Evolutionary conservation across 2,113 vertebrate species (phyloP).

Genomic region (Gulo gulo): DNA sequence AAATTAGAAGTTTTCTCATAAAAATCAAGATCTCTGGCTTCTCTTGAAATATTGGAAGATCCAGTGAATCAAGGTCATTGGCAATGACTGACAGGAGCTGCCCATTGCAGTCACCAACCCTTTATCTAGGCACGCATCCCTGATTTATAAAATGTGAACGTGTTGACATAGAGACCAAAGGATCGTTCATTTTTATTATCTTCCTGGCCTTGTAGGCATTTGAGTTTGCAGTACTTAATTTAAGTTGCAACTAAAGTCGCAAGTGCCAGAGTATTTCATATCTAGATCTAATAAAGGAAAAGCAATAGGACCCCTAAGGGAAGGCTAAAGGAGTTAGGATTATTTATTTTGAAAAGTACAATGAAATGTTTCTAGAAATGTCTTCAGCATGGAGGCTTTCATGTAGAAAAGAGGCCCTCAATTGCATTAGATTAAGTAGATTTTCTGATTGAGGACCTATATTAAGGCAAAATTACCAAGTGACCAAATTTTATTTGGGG

Average conservation of each 20-base stretch:
- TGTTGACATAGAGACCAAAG: background rate
- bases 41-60: background rate
- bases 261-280: background rate
- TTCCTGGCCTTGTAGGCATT: background rate
- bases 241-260: background rate
- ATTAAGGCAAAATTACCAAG: background rate
- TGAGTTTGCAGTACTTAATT: background rate
- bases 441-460: background rate
- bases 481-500: background rate
- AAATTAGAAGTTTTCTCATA: background rate
- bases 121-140: background rate
- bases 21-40: background rate
- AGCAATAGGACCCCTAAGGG: background rate
- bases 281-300: background rate
- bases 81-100: background rate
- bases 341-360: background rate
- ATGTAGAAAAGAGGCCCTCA: background rate
- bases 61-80: background rate
- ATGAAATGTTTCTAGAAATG: background rate
- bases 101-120: rapidly evolving
- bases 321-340: background rate
- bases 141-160: background rate
- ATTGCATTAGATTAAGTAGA: background rate
- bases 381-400: background rate
- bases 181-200: background rate